Conservation (phyloP, 2,888 invertebrate genomes). For the Erebia epiphron region DNA sequence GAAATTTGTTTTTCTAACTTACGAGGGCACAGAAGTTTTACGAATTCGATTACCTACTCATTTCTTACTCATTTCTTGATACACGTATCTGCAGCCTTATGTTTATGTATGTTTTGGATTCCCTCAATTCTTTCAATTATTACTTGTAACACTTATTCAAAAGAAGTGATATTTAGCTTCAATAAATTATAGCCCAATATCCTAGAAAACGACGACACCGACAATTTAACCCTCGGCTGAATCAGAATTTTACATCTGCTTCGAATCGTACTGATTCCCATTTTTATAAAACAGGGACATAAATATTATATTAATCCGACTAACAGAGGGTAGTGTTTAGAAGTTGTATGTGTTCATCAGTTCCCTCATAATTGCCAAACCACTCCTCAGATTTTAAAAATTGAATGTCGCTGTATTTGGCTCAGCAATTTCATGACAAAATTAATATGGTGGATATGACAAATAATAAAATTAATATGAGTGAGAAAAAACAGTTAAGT, state of each 20-base stretch:
- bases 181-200: conserved; percentile 20
- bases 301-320: neutral
- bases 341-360: no score
- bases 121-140: neutral
- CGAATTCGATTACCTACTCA: conserved; percentile 24
- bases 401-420: no score
- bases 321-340: no score
- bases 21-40: conserved; percentile 31
- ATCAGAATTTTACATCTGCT: conserved; percentile 45
- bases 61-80: neutral
- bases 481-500: no score
- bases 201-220: conserved; percentile 51
- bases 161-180: neutral
- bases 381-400: no score
- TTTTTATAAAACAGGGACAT: neutral
- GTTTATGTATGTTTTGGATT: neutral
- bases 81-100: neutral
- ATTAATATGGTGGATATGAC: no score
- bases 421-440: no score
- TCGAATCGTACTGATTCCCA: neutral
- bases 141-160: neutral
- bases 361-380: no score
- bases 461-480: no score
- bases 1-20: conserved; percentile 43
- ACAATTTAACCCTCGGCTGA: conserved; percentile 55